Evolutionary conservation across 30 jellyfish, hydroid and myxozoan genomes (phyloP), one percentile per base, ranked within the genome.

Genomic region (Turritopsis rubra): DNA sequence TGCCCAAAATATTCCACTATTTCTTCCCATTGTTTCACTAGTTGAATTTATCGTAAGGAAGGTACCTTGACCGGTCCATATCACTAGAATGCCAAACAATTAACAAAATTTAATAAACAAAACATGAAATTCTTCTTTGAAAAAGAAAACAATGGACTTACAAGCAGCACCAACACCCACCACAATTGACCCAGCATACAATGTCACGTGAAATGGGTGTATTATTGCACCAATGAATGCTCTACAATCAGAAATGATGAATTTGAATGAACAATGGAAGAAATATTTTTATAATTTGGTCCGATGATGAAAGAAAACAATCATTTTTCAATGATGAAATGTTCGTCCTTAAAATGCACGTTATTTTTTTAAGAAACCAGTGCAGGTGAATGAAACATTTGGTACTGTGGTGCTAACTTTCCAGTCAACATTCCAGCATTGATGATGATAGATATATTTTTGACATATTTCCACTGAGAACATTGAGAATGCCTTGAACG

Each of bases 161-260:
- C 99, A 85, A 73, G 99, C 99, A 74, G 99, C 99, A 30, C 99
- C 99, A 78, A 93, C 52, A 18, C 99, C 99, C 81, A 93, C 88
- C 24, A 93, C 82, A 31, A 93, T 90, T 73, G 99, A 93, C 21
- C 96, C 99, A 76, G 82, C 72, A 66, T 85, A 93, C 75, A 93
- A 73, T 29, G 99, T 79, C 72, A 86, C 83, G 1, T 88, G 75
- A 53, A 52, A 78, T 18, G 99, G 99, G 52, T 88, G 79, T 7
- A 93, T 93, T 19, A 93, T 83, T 26, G 95, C 81, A 13, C 95
- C 96, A 81, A 93, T 93, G 89, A 85, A 93, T 54, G 88, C n/a
- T 79, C 99, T 93, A 79, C 16, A 84, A 83, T 28, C 27, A 52
- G 75, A 0, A 60, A 18, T 23, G 19, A 60, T 60, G n/a, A n/a